phyloP scores from a whole-genome alignment of 2,113 vertebrate genomes.

The Corythornis cristatus region DNA sequence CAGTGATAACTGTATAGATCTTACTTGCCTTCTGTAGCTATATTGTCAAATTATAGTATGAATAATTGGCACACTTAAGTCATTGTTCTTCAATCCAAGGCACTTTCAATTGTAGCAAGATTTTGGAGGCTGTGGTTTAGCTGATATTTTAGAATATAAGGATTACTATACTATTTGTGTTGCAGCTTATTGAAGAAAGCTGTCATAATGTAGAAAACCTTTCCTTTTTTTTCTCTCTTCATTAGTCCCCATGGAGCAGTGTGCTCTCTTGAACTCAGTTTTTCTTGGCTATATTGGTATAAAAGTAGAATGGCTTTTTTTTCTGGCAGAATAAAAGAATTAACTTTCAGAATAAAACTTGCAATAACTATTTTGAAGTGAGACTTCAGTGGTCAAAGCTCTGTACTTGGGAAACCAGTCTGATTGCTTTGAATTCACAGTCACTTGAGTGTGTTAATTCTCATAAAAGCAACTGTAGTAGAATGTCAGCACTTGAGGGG shows the following conservation, averaged over 20 bases:
- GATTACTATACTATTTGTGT: background rate
- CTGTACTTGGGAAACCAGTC: background rate
- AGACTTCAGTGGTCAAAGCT: background rate
- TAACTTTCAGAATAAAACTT: background rate
- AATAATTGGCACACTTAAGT: background rate
- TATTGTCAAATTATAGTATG: background rate
- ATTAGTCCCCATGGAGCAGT: rapidly evolving
- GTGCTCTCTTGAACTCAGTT: background rate
- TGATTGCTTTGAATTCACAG: background rate
- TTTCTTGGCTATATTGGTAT: background rate
- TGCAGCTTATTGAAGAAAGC: background rate
- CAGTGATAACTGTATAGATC: background rate
- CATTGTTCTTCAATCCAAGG: background rate
- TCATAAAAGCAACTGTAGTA: background rate
- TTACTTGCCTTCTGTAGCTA: background rate
- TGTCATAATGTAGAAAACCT: background rate
- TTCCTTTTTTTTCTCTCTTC: background rate
- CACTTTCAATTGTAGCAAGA: background rate
- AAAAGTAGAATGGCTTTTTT: background rate
- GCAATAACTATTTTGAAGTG: background rate
- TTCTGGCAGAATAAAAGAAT: background rate
- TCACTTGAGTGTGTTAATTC: background rate
- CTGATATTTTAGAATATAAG: background rate
- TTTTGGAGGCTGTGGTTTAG: background rate
- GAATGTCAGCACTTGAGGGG: background rate